A percentile compares a stretch with the other conserved stretches of the same genome.
phyloP scores from a whole-genome alignment of 2,797 vertebrate species.

The Toxotes lorentzi region DNA sequence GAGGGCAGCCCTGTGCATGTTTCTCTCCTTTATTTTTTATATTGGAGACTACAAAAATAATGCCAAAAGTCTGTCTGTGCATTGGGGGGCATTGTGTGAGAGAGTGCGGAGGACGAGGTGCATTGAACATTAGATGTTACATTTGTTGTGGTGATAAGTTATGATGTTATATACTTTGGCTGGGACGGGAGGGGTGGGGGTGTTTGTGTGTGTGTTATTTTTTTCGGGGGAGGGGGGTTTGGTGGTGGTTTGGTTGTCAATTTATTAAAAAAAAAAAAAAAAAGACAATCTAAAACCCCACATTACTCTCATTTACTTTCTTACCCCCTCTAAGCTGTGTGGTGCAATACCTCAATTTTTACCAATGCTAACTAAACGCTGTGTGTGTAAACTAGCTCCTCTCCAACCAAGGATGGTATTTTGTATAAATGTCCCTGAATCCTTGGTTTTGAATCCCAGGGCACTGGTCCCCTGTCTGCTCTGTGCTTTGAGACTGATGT shows the following conservation, averaged over 20 bases:
- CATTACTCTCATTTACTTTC: slow-evolving; percentile 61
- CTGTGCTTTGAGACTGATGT: slow-evolving; percentile 56
- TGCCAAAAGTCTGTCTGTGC: slow-evolving; percentile 75
- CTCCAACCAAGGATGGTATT: slow-evolving; percentile 65
- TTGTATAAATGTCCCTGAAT: slow-evolving; percentile 61
- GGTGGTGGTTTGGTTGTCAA: slow-evolving; percentile 55
- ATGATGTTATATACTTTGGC: slow-evolving; percentile 73
- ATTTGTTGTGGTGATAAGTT: slow-evolving; percentile 78
- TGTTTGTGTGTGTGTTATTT: slow-evolving; percentile 17
- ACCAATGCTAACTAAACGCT: slow-evolving; percentile 73
- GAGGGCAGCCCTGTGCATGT: slow-evolving; percentile 73
- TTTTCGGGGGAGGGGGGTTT: neutral
- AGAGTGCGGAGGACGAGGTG: slow-evolving; percentile 43
- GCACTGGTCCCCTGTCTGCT: slow-evolving; percentile 17
- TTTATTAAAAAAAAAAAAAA: slow-evolving; percentile 13
- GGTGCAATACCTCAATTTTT: slow-evolving; percentile 84
- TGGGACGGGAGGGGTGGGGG: slow-evolving; percentile 29
- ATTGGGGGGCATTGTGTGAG: slow-evolving; percentile 40
- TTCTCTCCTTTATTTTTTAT: slow-evolving; percentile 56
- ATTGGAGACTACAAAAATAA: slow-evolving; percentile 53
- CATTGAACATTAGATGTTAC: slow-evolving; percentile 73
- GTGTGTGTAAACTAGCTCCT: slow-evolving; percentile 58
- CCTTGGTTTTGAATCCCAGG: slow-evolving; percentile 48
- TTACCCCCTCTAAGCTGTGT: slow-evolving; percentile 70
- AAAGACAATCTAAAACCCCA: slow-evolving; percentile 69